Base-by-base conservation (phyloP, 2,888 invertebrate genomes). In the Podotricha telesiphe region DNA sequence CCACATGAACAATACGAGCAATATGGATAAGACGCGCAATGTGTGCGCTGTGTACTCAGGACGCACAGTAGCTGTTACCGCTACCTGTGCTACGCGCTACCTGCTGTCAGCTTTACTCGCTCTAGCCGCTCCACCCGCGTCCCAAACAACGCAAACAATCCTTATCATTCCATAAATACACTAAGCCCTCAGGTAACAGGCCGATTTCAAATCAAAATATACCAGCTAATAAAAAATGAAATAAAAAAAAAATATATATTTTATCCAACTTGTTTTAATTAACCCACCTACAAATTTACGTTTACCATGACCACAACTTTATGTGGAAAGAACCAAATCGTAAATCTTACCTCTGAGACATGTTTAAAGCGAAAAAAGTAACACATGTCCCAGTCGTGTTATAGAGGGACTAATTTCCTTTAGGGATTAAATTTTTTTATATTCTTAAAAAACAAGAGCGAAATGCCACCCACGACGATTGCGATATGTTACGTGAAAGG, bases 341-440 rank as follows among this genome's bases (percentile, higher is more conserved):
- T 92, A 93, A 93, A 93, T 92, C 91, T 91, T 87, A 78, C 75
- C 59, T 63, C 69, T 76, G 84, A 83, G 87, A 88, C 87, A 83
- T 84, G 84, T 89, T 87, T 85, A 87, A 88, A 89, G 90, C 89
- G 91, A 92, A 92, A 92, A 91, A 91, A 89, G 89, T 90, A 92
- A 93, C 93, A 92, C 89, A 87, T 92, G 91, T 91, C 89, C 84
- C 83, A 85, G 78, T 78, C 85, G 81, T 90, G 91, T 91, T 91
- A 88, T 90, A 91, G 89, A 89, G 88, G 86, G 89, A 88, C 92
- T 92, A 93, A 93, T 93, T 93, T 91, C 86, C 86, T 89, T 88
- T 85, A 77, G 82, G 85, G 84, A 84, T 88, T 78, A 72, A 42
- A 13, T 80, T 82, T 81, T 86, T 83, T 87, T 87, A 84, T 77